phyloP scores from a whole-genome alignment of 2,797 vertebrate species.

The Xenops minutus region DNA sequence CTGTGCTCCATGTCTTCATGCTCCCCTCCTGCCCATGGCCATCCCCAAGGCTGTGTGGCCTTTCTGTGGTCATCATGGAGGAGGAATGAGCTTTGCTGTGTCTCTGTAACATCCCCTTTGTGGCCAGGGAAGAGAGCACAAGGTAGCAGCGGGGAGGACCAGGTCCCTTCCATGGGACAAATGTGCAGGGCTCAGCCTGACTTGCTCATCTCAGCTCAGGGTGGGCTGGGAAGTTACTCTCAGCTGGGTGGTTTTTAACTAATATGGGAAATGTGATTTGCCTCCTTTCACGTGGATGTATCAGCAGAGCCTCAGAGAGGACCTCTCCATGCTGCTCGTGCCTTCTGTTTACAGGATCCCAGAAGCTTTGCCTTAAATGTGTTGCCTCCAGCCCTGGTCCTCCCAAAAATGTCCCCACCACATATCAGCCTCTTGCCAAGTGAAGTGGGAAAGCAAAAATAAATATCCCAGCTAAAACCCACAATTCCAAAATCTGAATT shows the following conservation, averaged over 20 bases:
- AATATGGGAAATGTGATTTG: background rate
- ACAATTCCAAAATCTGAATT: background rate
- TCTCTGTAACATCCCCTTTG: too few species aligned
- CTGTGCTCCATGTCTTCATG: background rate
- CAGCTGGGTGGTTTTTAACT: background rate
- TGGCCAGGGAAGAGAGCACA: background rate
- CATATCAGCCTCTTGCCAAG: background rate
- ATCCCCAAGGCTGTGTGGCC: rapidly evolving
- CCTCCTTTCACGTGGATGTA: background rate
- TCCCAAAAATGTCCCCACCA: background rate
- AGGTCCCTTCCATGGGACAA: rapidly evolving
- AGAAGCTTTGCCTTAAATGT: background rate
- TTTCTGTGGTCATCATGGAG: rapidly evolving
- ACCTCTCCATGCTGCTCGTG: rapidly evolving
- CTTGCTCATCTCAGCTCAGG: background rate
- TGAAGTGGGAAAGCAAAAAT: background rate
- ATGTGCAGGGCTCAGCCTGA: background rate
- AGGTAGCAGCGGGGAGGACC: rapidly evolving
- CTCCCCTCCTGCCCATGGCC: background rate
- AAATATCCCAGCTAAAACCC: background rate
- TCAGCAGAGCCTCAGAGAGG: background rate
- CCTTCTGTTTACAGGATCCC: background rate
- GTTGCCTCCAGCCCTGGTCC: background rate
- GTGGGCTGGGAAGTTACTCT: background rate
- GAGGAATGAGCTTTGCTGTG: background rate